Conservation (phyloP, 2,113 vertebrate genomes). For the Daboia siamensis region DNA sequence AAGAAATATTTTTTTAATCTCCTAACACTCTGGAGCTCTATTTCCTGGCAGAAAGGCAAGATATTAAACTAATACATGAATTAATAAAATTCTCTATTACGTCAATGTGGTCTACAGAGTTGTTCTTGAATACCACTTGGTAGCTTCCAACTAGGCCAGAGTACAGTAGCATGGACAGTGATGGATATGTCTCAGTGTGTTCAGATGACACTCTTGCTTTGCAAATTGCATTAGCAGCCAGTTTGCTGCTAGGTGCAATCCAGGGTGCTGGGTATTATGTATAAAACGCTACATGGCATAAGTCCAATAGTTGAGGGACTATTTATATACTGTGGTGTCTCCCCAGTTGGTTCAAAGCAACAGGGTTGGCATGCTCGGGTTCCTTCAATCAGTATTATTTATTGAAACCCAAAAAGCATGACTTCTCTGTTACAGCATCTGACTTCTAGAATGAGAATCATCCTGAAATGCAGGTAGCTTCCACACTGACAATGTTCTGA, state of each 20-base stretch:
- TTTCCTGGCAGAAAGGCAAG: not conserved
- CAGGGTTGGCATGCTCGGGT: not conserved
- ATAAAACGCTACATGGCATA: not conserved
- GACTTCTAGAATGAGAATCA: not conserved
- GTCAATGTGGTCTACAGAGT: not conserved
- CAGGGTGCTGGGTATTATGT: not conserved
- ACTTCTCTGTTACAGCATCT: not conserved
- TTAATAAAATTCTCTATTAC: not conserved
- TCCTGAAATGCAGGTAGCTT: not conserved
- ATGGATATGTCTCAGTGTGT: not conserved
- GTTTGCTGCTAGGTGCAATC: not conserved
- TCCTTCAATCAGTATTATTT: not conserved
- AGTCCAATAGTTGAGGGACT: not conserved
- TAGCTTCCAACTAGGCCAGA: not conserved
- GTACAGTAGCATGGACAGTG: not conserved
- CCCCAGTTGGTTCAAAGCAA: not conserved
- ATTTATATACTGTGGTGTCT: not conserved
- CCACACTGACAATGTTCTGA: not conserved
- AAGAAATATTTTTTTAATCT: not conserved
- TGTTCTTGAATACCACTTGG: not conserved
- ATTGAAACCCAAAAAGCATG: not conserved
- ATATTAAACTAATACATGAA: not conserved
- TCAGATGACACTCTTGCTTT: not conserved
- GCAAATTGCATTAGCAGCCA: not conserved
- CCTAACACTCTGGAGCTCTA: not conserved